Evolutionary conservation across 2,797 vertebrate genomes (phyloP), one percentile per base, ranked within the genome.

Genomic region (Leontopithecus rosalia): DNA sequence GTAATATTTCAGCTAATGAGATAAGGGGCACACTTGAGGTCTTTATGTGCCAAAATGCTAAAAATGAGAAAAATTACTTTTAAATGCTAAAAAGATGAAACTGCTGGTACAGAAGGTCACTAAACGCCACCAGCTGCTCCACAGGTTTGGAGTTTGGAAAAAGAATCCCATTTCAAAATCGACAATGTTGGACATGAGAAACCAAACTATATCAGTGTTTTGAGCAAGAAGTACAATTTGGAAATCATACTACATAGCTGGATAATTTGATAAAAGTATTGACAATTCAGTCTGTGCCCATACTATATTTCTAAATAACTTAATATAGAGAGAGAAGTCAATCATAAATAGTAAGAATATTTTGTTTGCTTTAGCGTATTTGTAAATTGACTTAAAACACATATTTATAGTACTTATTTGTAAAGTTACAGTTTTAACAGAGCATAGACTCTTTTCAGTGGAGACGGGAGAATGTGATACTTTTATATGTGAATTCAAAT

Each of bases 51-150:
- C 94, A 98, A 98, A 94, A 98, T 76, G 95, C 98, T 95, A 93
- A 98, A 98, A 98, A 98, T 76, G 95, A 98, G 96, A 94, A 98
- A 98, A 98, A 98, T 98, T 98, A 98, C 98, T 98, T 98, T 98
- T 98, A 98, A 98, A 96, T 97, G 96, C 95, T 98, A 97, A 98
- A 97, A 98, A 98, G 96, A 98, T 97, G 87, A 97, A 95, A 96
- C 70, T 97, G 72, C 33, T 95, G 73, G 76, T 98, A 83, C 97
- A 98, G 97, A 96, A 88, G 4, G 97, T 70, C 96, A 97, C 96
- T 98, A 98, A 98, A 98, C 92, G 96, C 77, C 86, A 98, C 94
- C 98, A 98, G 97, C 96, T 98, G 98, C 97, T 98, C 86, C 84
- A 85, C 26, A 30, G 80, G 89, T 97, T 91, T 94, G 84, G 97